phyloP scores from a whole-genome alignment of 2,113 vertebrate species.

The Ardeotis arabs region DNA sequence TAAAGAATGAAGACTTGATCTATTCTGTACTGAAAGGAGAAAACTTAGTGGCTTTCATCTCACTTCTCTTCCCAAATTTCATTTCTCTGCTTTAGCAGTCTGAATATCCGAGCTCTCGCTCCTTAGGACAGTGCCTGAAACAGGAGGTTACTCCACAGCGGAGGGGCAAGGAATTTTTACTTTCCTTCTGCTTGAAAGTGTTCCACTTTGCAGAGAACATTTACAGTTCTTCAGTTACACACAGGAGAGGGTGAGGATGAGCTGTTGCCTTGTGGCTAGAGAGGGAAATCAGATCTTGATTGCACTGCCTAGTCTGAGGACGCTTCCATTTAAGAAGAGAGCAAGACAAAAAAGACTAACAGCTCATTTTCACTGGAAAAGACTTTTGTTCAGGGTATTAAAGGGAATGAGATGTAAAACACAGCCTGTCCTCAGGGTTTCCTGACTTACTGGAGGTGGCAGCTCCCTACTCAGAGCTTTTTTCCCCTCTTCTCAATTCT shows the following conservation, averaged over 20 bases:
- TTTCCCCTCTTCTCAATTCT: accelerated
- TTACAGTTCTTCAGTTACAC: background rate
- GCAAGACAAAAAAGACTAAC: background rate
- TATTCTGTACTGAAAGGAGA: background rate
- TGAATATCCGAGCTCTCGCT: background rate
- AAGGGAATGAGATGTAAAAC: background rate
- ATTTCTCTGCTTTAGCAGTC: background rate
- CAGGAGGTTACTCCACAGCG: background rate
- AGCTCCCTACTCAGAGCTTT: background rate
- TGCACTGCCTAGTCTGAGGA: background rate
- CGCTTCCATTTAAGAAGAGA: background rate
- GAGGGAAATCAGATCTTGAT: background rate
- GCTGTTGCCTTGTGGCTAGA: background rate
- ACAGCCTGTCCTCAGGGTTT: background rate
- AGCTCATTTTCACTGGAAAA: background rate
- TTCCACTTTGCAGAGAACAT: background rate
- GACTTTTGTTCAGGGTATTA: background rate
- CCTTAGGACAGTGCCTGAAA: background rate
- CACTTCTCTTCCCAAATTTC: background rate
- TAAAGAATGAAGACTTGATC: background rate
- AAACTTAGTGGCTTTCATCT: background rate
- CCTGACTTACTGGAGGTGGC: background rate
- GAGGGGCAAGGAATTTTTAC: background rate
- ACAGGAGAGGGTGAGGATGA: background rate
- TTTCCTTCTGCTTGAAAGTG: background rate